Evolutionary conservation across 2,113 vertebrate species (phyloP).

Genomic region (Thymallus thymallus): DNA sequence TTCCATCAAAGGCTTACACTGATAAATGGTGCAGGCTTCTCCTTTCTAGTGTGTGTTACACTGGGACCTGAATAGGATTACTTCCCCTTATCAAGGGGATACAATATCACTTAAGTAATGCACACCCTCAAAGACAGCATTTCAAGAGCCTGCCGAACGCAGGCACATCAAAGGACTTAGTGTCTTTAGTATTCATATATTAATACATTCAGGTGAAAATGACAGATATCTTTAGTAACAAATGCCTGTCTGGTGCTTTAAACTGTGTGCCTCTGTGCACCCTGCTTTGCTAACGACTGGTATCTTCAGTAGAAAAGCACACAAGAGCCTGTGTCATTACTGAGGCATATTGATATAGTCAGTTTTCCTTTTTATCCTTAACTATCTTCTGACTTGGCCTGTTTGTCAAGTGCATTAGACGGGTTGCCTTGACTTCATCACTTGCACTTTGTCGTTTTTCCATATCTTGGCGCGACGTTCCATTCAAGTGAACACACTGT

Average conservation of each 20-base stretch:
- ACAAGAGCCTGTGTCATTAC: not conserved
- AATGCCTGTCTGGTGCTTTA: slow-evolving; percentile 34
- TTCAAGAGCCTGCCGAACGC: slow-evolving; percentile 47
- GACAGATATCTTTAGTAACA: slow-evolving; percentile 53
- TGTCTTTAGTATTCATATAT: slow-evolving; percentile 47
- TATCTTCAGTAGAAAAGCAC: slow-evolving; percentile 9
- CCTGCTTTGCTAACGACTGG: not conserved
- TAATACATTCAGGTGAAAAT: slow-evolving; percentile 61
- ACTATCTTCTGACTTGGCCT: not conserved
- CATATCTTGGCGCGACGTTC: slow-evolving; percentile 29
- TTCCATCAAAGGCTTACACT: slow-evolving; percentile 72
- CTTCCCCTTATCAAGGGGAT: slow-evolving; percentile 66
- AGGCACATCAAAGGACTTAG: slow-evolving; percentile 66
- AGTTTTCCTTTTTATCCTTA: no score
- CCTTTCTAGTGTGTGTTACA: slow-evolving; percentile 62
- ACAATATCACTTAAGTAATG: slow-evolving; percentile 69
- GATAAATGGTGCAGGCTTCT: slow-evolving; percentile 58
- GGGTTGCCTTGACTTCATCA: slow-evolving; percentile 1
- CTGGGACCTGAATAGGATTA: slow-evolving; percentile 59
- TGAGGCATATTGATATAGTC: not conserved
- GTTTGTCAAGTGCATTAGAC: not conserved
- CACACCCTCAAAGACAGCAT: slow-evolving; percentile 61
- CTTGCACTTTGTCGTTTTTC: not conserved
- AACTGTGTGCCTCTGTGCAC: slow-evolving; percentile 7
- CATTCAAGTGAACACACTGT: slow-evolving; percentile 12